These are phyloP conservation scores for Hoplostethus mediterraneus DNA, from an alignment of 2,797 vertebrate genomes.

Conservation along the genomic window DNA sequence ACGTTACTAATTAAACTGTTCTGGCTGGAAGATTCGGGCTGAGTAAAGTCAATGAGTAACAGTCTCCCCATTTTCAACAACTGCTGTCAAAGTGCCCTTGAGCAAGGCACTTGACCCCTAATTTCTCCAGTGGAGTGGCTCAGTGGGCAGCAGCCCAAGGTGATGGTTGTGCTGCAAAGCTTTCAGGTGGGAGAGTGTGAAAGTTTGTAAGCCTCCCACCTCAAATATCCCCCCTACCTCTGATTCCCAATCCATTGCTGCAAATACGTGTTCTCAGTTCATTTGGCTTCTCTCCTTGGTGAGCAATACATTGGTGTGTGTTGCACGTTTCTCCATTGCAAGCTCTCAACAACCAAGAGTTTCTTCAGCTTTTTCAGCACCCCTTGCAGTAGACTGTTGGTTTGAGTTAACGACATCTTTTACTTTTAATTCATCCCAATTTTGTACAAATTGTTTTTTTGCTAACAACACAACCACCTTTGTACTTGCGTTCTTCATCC, in stretches of 20 bases:
- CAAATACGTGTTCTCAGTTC: too few species aligned
- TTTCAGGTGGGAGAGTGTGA: background rate
- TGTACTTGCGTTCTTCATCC: constrained; percentile 32
- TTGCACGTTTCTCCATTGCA: background rate
- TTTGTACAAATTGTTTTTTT: constrained; percentile 40
- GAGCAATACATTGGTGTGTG: too few species aligned
- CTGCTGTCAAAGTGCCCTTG: background rate
- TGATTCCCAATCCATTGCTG: background rate
- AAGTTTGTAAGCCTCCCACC: background rate
- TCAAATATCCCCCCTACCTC: background rate
- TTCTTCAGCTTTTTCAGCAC: background rate
- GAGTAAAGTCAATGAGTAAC: background rate
- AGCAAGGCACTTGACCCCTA: background rate
- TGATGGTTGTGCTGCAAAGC: background rate
- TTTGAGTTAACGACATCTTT: constrained; percentile 44
- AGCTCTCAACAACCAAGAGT: background rate
- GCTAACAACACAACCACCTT: constrained; percentile 49
- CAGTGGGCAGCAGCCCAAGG: background rate
- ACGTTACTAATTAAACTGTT: background rate
- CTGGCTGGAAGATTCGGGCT: background rate
- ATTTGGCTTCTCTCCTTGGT: too few species aligned
- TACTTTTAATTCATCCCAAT: constrained; percentile 26
- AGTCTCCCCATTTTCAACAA: background rate
- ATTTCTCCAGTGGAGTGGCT: background rate
- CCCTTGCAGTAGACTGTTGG: constrained; percentile 38